Base-by-base conservation (phyloP, 2,113 vertebrate species). In the Pristiophorus japonicus region DNA sequence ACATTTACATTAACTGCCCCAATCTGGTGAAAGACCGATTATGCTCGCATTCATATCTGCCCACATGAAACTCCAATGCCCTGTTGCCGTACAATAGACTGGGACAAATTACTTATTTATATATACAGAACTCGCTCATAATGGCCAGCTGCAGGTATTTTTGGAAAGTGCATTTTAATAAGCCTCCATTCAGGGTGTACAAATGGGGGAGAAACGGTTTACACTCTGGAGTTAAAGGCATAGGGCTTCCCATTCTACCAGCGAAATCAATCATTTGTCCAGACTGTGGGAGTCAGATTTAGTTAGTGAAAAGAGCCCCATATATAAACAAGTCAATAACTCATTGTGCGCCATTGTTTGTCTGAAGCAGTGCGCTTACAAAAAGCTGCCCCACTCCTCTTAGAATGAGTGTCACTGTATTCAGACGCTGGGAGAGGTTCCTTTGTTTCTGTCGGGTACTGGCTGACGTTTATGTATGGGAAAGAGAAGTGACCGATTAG, bases 251-350 rank as follows among this genome's bases (percentile, higher is more conserved):
- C 97, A 97, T 97, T 97, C 97, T 97, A 97, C 97, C 97, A 97
- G 98, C 97, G 96, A 98, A 98, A 98, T 98, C 98, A 98, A 98
- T 98, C 98, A 98, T 98, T 98, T 98, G 97, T 98, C 97, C 97
- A 98, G 97, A 98, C 97, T 97, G 97, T 97, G 97, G 98, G 97
- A 98, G 97, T 98, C 97, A 97, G 97, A 97, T 97, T 97, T 97
- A 97, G 97, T 97, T 97, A 97, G 97, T 98, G 98, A 98, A 98
- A 98, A 98, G 97, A 98, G 97, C 96, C 97, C 97, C 97, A 97
- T 97, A 98, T 97, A 98, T 97, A 98, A 98, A 98, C 98, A 98
- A 98, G 98, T 98, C 98, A 98, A 98, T 98, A 98, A 98, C 97
- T 98, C 98, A 98, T 98, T 98, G 98, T 98, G 98, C 97, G 97